Evolutionary conservation across 2,888 invertebrate genomes (phyloP), one percentile per base, ranked within the genome.

Genomic region (Patella depressa): DNA sequence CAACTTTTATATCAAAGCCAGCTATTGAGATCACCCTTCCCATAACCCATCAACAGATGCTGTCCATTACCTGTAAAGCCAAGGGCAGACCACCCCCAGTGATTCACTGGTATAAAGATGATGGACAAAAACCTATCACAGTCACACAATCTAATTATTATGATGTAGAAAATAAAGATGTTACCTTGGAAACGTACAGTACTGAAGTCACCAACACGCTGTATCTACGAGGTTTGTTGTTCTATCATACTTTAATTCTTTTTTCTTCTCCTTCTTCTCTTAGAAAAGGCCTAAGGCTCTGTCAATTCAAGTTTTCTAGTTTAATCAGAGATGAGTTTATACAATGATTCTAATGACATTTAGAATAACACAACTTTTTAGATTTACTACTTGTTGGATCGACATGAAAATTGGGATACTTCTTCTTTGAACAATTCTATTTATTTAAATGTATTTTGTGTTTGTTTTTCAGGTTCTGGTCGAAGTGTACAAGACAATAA

Each of bases 51-150:
- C 77, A 82, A 11, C 79, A 82, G n/a, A 79, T 82, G 3, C 71
- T 83, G 15, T 71, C 71, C 65, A 72, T 89, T 53, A 81, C 83
- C 34, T 88, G 88, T 79, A 80, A 79, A 54, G 87, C 86, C 15
- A 81, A 83, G 59, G 88, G 89, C 9, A 82, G 86, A 11, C 89
- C 89, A 12, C 72, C 79, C 34, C 88, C 89, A 0, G 65, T 69
- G 0, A 82, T 89, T 17, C 79, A 81, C 73, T 89, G 89, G 89
- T 87, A 79, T 76, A 87, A 87, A 75, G 86, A 88, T 73, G 84
- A 85, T 11, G 78, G 82, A 24, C 69, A 53, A 3, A 73, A 72
- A 14, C 80, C 83, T 7, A 74, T 88, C 12, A 79, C 83, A 15
- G 77, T 73, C 34, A 70, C 81, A 70, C 69, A 76, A 34, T 79